Evolutionary conservation across 2,888 invertebrate species (phyloP).

Genomic region (Auanema sp.): DNA sequence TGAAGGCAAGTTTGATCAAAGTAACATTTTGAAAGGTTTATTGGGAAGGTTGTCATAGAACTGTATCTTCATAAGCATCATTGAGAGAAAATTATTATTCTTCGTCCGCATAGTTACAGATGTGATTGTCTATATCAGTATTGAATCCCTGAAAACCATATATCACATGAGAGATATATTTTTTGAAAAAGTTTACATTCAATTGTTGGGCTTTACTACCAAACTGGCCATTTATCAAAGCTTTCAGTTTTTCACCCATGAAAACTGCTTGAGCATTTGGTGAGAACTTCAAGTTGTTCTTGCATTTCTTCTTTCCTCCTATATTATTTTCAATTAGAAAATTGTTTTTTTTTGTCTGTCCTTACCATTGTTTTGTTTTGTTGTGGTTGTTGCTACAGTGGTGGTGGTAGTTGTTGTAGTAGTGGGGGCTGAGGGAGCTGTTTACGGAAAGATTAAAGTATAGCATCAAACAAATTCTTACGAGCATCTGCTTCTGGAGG

Average conservation of each 20-base stretch:
- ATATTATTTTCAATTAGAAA: not conserved
- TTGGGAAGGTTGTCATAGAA: no score
- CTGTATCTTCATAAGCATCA: no score
- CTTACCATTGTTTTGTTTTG: not conserved
- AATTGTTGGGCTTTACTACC: conserved; percentile 17
- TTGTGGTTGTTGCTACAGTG: conserved; percentile 15
- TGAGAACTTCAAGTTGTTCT: conserved; percentile 22
- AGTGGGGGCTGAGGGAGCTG: not conserved
- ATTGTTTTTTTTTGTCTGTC: not conserved
- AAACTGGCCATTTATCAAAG: conserved; percentile 37
- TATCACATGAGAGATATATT: not conserved
- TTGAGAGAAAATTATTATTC: conserved; percentile 1
- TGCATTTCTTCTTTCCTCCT: conserved; percentile 26
- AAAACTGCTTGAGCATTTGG: conserved; percentile 44
- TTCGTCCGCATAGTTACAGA: conserved; percentile 41
- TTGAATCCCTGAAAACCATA: conserved; percentile 28
- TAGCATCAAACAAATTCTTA: not conserved
- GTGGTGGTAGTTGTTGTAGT: conserved; percentile 14
- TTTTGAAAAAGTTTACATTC: not conserved
- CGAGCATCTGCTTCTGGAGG: conserved; percentile 19
- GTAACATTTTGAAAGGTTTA: no score
- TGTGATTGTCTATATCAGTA: conserved; percentile 38
- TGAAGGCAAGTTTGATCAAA: no score
- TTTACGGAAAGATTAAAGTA: not conserved
- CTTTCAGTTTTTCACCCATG: conserved; percentile 46